These are phyloP conservation scores for Volucella inanis DNA, from an alignment of 2,888 invertebrate species.

Conservation along the genomic window DNA sequence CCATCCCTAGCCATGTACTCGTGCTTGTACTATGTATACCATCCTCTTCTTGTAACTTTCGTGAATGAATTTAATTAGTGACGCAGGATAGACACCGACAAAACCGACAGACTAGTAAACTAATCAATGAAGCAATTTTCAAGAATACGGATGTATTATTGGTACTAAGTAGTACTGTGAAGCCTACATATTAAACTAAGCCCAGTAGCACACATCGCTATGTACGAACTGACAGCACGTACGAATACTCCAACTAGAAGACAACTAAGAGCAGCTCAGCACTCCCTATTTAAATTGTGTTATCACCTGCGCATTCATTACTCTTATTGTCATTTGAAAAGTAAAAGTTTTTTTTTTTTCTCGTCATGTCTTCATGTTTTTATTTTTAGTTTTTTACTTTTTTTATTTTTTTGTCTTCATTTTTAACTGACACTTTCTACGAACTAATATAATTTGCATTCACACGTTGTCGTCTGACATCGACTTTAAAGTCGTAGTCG, in stretches of 20 bases:
- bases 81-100: not conserved
- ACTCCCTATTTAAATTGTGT: slow-evolving; percentile 47
- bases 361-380: not conserved
- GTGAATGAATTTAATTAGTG: not conserved
- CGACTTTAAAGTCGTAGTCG: not conserved
- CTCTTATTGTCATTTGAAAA: slow-evolving; percentile 65
- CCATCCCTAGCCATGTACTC: no score
- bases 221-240: slow-evolving; percentile 32
- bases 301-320: slow-evolving; percentile 44
- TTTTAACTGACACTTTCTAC: slow-evolving; percentile 66
- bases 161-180: slow-evolving; percentile 19
- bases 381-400: slow-evolving; percentile 15
- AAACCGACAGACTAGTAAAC: no score
- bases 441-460: slow-evolving; percentile 72
- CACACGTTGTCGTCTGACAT: slow-evolving; percentile 37
- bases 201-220: slow-evolving; percentile 48
- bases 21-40: no score
- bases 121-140: no score
- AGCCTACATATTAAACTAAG: slow-evolving; percentile 21
- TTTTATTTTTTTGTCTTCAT: slow-evolving; percentile 9
- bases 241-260: slow-evolving; percentile 14
- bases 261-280: not conserved
- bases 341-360: slow-evolving; percentile 62
- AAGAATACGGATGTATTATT: not conserved
- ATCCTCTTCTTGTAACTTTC: not conserved